Evolutionary conservation across 2,113 vertebrate genomes (phyloP).

Genomic region (Entomyzon cyanotis): DNA sequence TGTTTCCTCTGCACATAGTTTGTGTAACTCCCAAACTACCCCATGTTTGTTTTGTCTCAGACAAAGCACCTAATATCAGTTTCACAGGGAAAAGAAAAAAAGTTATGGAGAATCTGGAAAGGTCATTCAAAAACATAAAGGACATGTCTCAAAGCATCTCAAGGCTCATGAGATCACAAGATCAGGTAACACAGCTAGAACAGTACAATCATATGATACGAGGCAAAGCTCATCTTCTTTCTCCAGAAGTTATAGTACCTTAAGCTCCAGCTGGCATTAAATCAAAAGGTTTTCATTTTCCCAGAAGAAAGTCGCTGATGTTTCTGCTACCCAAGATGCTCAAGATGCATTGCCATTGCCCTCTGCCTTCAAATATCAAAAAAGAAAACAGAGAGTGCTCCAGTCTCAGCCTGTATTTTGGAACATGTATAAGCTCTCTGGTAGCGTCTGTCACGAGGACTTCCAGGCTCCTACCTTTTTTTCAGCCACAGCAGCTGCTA

Average conservation of each 20-base stretch:
- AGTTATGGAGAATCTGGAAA: background rate
- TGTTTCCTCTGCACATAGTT: background rate
- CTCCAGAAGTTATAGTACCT: background rate
- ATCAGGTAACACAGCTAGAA: background rate
- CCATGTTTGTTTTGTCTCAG: background rate
- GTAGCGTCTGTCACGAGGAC: background rate
- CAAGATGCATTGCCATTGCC: rapidly evolving
- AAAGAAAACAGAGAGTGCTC: background rate
- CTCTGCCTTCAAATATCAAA: background rate
- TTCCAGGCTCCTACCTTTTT: background rate
- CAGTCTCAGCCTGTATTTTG: background rate
- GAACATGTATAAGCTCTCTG: background rate
- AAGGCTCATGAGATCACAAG: background rate
- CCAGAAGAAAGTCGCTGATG: background rate
- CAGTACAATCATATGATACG: background rate
- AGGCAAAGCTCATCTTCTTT: background rate
- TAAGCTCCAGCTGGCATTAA: background rate
- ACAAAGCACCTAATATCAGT: background rate
- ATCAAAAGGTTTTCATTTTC: background rate
- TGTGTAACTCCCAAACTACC: background rate
- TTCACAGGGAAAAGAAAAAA: background rate
- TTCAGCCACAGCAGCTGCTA: background rate
- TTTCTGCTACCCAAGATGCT: background rate
- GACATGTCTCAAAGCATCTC: background rate
- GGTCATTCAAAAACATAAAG: background rate